These are phyloP conservation scores for Brachymystax lenok DNA, from an alignment of 2,797 vertebrate species.

Conservation along the genomic window DNA sequence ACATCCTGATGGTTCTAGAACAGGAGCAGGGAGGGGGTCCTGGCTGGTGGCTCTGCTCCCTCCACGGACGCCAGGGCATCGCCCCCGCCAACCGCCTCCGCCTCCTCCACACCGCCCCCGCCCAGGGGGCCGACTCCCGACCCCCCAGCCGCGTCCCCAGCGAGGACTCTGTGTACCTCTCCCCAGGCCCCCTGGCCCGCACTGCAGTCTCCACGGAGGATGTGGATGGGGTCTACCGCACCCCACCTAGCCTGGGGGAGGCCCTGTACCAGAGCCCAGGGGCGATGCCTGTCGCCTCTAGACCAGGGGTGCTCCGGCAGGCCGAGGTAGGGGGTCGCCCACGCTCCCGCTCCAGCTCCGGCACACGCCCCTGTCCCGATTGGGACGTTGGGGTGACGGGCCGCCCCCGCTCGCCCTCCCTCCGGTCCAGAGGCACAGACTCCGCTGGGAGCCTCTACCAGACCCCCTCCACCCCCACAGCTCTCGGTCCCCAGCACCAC, in stretches of 20 bases:
- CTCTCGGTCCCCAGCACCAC: conserved; percentile 51
- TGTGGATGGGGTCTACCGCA: conserved; percentile 70
- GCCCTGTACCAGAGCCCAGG: conserved; percentile 64
- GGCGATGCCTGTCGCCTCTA: conserved; percentile 25
- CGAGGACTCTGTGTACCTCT: conserved; percentile 75
- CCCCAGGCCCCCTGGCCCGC: conserved; percentile 52
- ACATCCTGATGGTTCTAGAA: conserved; percentile 89
- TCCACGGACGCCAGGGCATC: conserved; percentile 89
- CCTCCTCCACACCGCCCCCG: conserved; percentile 77
- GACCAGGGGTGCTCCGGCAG: conserved; percentile 68
- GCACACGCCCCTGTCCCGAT: conserved; percentile 73
- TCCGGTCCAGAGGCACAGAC: conserved; percentile 71
- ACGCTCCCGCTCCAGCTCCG: conserved; percentile 75
- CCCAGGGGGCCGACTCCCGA: conserved; percentile 48
- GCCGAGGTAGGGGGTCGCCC: conserved; percentile 64
- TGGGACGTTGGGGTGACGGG: conserved; percentile 68
- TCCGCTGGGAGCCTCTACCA: conserved; percentile 70
- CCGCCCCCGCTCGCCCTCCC: conserved; percentile 76
- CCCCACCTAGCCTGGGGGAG: conserved; percentile 64
- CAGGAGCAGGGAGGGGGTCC: conserved; percentile 79
- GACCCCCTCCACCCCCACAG: conserved; percentile 61
- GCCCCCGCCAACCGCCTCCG: conserved; percentile 89
- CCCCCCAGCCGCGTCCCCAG: conserved; percentile 23
- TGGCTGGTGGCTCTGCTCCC: conserved; percentile 90
- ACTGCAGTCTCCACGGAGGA: conserved; percentile 58